Evolutionary conservation across 2,797 vertebrate species (phyloP).

Genomic region (Smutsia temminckii): DNA sequence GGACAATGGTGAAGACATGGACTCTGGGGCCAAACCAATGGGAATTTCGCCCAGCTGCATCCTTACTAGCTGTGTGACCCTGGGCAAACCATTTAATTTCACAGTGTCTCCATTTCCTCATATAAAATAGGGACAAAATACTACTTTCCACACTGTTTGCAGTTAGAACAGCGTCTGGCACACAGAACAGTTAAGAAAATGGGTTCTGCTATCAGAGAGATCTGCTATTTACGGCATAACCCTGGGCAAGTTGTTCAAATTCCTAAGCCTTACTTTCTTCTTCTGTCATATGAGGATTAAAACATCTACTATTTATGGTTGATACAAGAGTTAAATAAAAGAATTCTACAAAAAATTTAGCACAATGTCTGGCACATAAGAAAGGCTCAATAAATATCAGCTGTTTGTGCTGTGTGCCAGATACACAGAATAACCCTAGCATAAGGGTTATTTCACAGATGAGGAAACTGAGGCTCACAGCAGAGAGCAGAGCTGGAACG

Average conservation of each 20-base stretch:
- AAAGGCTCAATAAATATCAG: neutral
- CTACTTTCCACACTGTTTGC: neutral
- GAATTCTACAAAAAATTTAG: neutral
- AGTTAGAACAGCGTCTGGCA: neutral
- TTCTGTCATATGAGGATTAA: neutral
- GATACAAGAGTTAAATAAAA: slow-evolving; percentile 29
- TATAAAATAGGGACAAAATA: slow-evolving; percentile 13
- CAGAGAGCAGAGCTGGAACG: neutral
- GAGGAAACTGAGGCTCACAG: slow-evolving; percentile 8
- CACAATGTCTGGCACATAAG: neutral
- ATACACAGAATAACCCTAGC: neutral
- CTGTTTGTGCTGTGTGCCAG: neutral
- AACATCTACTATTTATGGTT: neutral
- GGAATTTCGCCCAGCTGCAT: neutral
- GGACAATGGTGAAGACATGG: neutral
- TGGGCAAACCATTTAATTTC: slow-evolving; percentile 27
- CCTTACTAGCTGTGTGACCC: neutral
- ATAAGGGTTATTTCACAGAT: neutral
- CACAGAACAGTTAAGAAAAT: neutral
- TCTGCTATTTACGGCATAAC: neutral
- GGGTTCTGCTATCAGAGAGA: neutral
- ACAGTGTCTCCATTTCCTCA: slow-evolving; percentile 40
- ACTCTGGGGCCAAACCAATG: neutral
- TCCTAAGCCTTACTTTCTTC: slow-evolving; percentile 2
- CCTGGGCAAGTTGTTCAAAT: slow-evolving; percentile 12